Evolutionary conservation across 2,888 invertebrate species (phyloP).

Genomic region (Leptopterna dolabrata): DNA sequence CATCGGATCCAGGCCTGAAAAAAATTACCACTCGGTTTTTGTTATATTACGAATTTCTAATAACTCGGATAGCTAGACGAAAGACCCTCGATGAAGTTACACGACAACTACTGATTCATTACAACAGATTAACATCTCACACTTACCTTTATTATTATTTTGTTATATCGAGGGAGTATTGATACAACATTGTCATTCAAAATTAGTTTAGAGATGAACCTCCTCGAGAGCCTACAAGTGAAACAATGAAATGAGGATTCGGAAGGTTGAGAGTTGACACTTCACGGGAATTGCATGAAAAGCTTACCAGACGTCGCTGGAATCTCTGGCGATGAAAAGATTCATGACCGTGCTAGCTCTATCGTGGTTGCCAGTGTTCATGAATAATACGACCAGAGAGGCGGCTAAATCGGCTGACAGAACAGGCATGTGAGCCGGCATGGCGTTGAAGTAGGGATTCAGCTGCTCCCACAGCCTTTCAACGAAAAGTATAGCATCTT

Average conservation of each 20-base stretch:
- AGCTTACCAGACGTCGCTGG: conserved; percentile 60
- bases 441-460: conserved; percentile 61
- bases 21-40: background rate
- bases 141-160: conserved; percentile 58
- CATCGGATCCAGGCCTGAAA: conserved; percentile 62
- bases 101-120: too few relatives aligned
- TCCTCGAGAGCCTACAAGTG: conserved; percentile 54
- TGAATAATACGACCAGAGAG: conserved; percentile 61
- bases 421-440: conserved; percentile 57
- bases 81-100: too few relatives aligned
- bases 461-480: conserved; percentile 63
- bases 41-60: too few relatives aligned
- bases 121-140: too few relatives aligned
- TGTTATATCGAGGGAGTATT: conserved; percentile 40
- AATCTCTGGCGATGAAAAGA: conserved; percentile 60
- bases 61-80: too few relatives aligned
- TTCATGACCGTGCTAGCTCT: conserved; percentile 60
- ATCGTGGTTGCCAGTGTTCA: conserved; percentile 53
- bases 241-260: background rate
- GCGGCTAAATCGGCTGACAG: conserved; percentile 63
- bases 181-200: conserved; percentile 33
- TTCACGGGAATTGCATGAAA: background rate
- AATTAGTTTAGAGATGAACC: conserved; percentile 57
- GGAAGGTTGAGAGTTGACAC: too few relatives aligned
- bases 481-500: conserved; percentile 59